Conservation (phyloP, 2,888 invertebrate species). For the Sussaba pulchella region DNA sequence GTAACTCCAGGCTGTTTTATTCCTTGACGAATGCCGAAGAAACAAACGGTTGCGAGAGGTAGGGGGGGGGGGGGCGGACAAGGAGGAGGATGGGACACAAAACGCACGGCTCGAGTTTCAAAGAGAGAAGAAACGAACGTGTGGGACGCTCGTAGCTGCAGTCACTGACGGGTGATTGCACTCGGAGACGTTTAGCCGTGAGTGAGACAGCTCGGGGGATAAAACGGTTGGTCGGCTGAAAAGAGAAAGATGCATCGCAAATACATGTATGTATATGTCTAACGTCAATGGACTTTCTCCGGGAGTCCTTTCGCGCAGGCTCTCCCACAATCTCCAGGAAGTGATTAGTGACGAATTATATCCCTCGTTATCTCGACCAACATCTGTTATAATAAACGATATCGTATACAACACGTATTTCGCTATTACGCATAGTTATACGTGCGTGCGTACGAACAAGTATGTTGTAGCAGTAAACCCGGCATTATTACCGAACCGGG, state of each 20-base stretch:
- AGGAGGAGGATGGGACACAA: slow-evolving; percentile 18
- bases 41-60: slow-evolving; percentile 19
- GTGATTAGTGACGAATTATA: slow-evolving; percentile 77
- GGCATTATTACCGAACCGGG: slow-evolving; percentile 52
- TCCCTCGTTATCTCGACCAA: slow-evolving; percentile 72
- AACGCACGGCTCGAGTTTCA: slow-evolving; percentile 31
- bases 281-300: slow-evolving; percentile 78
- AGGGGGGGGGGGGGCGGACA: not conserved
- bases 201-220: slow-evolving; percentile 47
- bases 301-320: slow-evolving; percentile 64
- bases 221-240: slow-evolving; percentile 28
- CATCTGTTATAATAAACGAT: slow-evolving; percentile 64
- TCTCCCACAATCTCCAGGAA: slow-evolving; percentile 74
- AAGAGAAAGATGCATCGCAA: slow-evolving; percentile 31
- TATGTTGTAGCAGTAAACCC: not conserved
- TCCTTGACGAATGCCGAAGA: slow-evolving; percentile 55
- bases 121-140: slow-evolving; percentile 33
- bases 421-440: slow-evolving; percentile 57
- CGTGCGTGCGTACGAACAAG: slow-evolving; percentile 20
- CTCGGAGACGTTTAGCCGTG: slow-evolving; percentile 71
- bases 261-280: slow-evolving; percentile 61
- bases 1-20: slow-evolving; percentile 46
- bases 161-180: slow-evolving; percentile 45
- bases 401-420: slow-evolving; percentile 58
- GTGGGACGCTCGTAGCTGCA: slow-evolving; percentile 65